These are phyloP conservation scores for Zaprionus camerounensis DNA, from an alignment of 1,140 invertebrate species.

Conservation along the genomic window DNA sequence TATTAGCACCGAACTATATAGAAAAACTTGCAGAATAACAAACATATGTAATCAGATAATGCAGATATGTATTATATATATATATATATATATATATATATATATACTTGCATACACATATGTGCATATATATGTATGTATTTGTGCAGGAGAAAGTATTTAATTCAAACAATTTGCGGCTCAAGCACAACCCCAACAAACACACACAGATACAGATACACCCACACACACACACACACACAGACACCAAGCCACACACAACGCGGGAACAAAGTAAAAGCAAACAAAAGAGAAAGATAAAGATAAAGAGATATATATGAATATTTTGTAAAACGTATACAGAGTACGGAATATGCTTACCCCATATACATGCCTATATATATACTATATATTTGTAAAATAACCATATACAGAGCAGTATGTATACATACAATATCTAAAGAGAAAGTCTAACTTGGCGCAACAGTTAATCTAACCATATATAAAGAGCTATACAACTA, in stretches of 20 bases:
- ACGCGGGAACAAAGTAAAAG: slow-evolving; percentile 39
- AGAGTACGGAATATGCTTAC: slow-evolving; percentile 54
- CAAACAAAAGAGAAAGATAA: slow-evolving; percentile 13
- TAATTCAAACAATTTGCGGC: slow-evolving; percentile 2
- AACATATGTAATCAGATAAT: not conserved
- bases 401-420: slow-evolving; percentile 33
- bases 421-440: slow-evolving; percentile 7
- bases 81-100: slow-evolving; percentile 8
- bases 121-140: slow-evolving; percentile 1
- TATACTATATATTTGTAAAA: slow-evolving; percentile 57
- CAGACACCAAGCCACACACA: slow-evolving; percentile 7
- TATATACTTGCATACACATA: not conserved
- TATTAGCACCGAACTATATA: slow-evolving; percentile 28
- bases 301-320: slow-evolving; percentile 32
- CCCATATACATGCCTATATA: slow-evolving; percentile 44
- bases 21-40: slow-evolving; percentile 3
- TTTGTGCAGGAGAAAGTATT: slow-evolving; percentile 9
- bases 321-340: slow-evolving; percentile 75
- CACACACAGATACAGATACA: slow-evolving; percentile 6
- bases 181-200: not conserved
- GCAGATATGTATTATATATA: slow-evolving; percentile 17
- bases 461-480: slow-evolving; percentile 36
- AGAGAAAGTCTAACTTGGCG: slow-evolving; percentile 23
- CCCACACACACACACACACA: not conserved
- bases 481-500: slow-evolving; percentile 17